phyloP scores from a whole-genome alignment of 2,888 invertebrate genomes.

The Cryptophagus acutangulus region DNA sequence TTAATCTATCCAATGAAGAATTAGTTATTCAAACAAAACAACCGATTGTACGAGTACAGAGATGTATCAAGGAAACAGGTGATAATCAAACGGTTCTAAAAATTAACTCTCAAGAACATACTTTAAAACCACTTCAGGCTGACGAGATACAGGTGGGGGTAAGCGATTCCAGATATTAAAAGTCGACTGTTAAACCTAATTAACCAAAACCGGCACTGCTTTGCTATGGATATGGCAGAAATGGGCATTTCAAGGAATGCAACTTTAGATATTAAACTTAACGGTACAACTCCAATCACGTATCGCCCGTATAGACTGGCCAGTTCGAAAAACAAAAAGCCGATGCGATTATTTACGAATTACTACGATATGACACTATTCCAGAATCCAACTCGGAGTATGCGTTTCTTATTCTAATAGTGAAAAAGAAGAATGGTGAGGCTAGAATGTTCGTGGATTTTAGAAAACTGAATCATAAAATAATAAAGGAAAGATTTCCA shows the following conservation, averaged over 20 bases:
- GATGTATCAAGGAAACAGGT: neutral
- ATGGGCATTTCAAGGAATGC: neutral
- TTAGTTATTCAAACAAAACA: neutral
- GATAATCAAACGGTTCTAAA: neutral
- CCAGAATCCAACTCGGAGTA: conserved; percentile 4
- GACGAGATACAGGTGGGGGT: neutral
- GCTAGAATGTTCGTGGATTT: conserved; percentile 30
- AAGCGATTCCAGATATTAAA: neutral
- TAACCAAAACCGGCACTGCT: neutral
- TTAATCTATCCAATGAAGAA: neutral
- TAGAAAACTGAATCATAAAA: conserved; percentile 33
- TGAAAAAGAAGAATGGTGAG: conserved; percentile 26
- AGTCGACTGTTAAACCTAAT: neutral
- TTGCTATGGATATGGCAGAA: neutral
- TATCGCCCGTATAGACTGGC: neutral
- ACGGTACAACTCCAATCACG: neutral
- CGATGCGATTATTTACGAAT: neutral
- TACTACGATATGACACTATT: conserved; percentile 1
- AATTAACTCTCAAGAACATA: too few species aligned
- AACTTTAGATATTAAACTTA: neutral
- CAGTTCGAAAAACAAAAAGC: neutral
- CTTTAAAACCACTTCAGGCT: neutral
- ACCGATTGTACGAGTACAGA: neutral
- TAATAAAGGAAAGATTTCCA: conserved; percentile 34
- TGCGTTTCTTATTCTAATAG: conserved; percentile 16